Evolutionary conservation across 2,888 invertebrate genomes (phyloP).

Genomic region (Apamea anceps): DNA sequence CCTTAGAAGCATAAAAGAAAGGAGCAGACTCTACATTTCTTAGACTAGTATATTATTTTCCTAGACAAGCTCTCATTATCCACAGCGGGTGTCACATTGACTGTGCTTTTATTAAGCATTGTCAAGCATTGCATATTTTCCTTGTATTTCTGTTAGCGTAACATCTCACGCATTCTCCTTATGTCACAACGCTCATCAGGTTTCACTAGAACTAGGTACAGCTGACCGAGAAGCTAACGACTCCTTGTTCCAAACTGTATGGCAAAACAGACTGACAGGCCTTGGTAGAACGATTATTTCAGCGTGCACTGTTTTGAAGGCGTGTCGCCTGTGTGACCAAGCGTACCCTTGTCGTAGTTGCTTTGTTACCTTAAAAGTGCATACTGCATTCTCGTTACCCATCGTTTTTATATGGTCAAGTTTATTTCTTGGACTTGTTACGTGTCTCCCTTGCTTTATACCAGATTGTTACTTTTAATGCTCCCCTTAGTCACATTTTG

Average conservation of each 20-base stretch:
- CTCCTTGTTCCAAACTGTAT: slow-evolving; percentile 24
- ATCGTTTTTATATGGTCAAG: slow-evolving; percentile 82
- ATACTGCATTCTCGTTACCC: slow-evolving; percentile 84
- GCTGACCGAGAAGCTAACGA: slow-evolving; percentile 48
- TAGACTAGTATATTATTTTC: slow-evolving; percentile 25
- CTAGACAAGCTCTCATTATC: background rate
- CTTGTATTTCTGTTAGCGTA: slow-evolving; percentile 23
- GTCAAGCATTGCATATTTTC: slow-evolving; percentile 22
- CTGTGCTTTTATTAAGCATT: slow-evolving; percentile 19
- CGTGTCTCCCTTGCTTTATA: slow-evolving; percentile 56
- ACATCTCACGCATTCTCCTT: slow-evolving; percentile 46
- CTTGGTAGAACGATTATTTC: slow-evolving; percentile 56
- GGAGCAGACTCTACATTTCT: background rate
- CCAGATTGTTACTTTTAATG: slow-evolving; percentile 55
- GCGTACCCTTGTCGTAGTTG: slow-evolving; percentile 73
- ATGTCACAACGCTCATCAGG: slow-evolving; percentile 61
- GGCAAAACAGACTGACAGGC: slow-evolving; percentile 36
- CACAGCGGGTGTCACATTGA: slow-evolving; percentile 1
- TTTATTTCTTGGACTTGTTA: slow-evolving; percentile 73
- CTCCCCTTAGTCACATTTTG: slow-evolving; percentile 50
- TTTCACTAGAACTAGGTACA: slow-evolving; percentile 64
- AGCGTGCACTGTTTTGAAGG: slow-evolving; percentile 55
- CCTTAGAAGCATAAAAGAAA: slow-evolving; percentile 10
- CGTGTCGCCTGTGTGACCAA: slow-evolving; percentile 61
- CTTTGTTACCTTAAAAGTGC: slow-evolving; percentile 87